A percentile compares a stretch with the other conserved stretches of the same genome.
phyloP scores from a whole-genome alignment of 2,888 invertebrate species.

The Zonitis immaculata region DNA sequence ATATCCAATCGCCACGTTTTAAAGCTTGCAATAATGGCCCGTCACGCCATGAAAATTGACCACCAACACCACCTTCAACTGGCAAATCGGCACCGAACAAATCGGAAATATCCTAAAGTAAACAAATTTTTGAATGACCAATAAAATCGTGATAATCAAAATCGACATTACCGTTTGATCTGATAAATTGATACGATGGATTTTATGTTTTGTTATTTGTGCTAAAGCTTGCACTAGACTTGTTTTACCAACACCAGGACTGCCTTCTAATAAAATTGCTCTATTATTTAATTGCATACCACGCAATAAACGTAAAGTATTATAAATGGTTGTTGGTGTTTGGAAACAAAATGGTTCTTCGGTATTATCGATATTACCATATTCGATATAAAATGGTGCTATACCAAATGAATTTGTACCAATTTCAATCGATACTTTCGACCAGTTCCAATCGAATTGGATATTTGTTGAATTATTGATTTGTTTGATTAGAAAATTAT shows the following conservation, averaged over 20 bases:
- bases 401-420: conserved; percentile 61
- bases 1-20: conserved; percentile 90
- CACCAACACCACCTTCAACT: conserved; percentile 76
- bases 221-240: conserved; percentile 90
- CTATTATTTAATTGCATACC: conserved; percentile 88
- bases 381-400: conserved; percentile 68
- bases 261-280: conserved; percentile 92
- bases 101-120: conserved; percentile 82
- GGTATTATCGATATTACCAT: conserved; percentile 44
- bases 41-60: conserved; percentile 93
- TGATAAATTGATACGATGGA: conserved; percentile 93
- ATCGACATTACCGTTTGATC: conserved; percentile 83
- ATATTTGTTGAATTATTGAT: conserved; percentile 39
- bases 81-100: conserved; percentile 98
- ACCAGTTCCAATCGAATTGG: conserved; percentile 12
- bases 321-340: conserved; percentile 74
- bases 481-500: conserved; percentile 55
- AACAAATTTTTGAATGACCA: background rate
- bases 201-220: conserved; percentile 71
- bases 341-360: conserved; percentile 60
- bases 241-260: conserved; percentile 98
- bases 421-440: conserved; percentile 36
- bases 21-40: conserved; percentile 92
- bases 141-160: background rate
- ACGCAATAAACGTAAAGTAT: conserved; percentile 78